These are phyloP conservation scores for Speoplatyrhinus poulsoni DNA, from an alignment of 2,113 vertebrate genomes.

Conservation along the genomic window DNA sequence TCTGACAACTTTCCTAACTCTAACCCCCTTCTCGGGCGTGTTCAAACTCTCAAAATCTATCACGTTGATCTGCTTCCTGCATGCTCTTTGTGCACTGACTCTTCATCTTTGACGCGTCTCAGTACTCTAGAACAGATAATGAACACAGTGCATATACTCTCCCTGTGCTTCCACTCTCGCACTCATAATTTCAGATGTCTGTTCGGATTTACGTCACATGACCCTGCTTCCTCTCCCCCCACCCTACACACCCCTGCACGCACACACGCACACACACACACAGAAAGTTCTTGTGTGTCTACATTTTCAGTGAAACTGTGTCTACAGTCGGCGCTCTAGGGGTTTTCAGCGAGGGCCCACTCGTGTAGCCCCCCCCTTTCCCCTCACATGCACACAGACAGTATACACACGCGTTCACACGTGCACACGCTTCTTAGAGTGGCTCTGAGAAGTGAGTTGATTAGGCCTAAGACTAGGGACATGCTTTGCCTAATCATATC, in stretches of 20 bases:
- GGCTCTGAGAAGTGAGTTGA: conserved; percentile 80
- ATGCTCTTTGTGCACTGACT: not conserved
- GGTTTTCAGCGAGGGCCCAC: not conserved
- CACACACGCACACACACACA: conserved; percentile 6
- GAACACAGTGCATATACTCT: not conserved
- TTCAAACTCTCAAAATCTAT: conserved; percentile 14
- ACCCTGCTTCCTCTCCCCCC: not conserved
- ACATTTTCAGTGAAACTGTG: no score
- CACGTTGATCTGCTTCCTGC: conserved; percentile 6
- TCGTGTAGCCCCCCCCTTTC: not conserved
- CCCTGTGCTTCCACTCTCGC: not conserved
- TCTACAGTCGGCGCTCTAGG: no score
- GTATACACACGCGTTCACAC: conserved; percentile 22
- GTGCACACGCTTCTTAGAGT: conserved; percentile 57
- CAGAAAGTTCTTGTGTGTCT: not conserved
- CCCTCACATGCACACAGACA: not conserved
- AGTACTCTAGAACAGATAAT: not conserved
- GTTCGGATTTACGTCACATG: not conserved
- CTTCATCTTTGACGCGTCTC: conserved; percentile 27
- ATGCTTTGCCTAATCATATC: conserved; percentile 78
- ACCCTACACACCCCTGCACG: not conserved
- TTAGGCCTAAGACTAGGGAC: conserved; percentile 76
- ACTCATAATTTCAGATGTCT: conserved; percentile 1
- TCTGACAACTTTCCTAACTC: conserved; percentile 6
- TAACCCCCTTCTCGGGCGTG: not conserved